Evolutionary conservation across 2,113 vertebrate species (phyloP), one percentile per base, ranked within the genome.

Genomic region (Phylloscopus trochiloides): DNA sequence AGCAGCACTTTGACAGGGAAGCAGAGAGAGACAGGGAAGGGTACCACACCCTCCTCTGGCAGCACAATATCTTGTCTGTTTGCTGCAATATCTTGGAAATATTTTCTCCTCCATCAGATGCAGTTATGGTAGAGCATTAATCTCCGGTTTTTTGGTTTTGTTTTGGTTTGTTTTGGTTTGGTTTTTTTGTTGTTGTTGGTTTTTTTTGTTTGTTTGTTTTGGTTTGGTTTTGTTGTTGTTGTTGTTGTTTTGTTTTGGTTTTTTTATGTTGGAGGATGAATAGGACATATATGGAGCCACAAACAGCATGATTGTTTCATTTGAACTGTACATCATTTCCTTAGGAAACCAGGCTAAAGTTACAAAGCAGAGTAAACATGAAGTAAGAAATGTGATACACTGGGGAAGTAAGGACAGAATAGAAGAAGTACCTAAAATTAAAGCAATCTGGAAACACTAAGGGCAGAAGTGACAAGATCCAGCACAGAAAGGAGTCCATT

Each of bases 261-360:
- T 42, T 75, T 52, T 19, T 0, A 1, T 59, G 28, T 3, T 83
- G 32, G 29, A 26, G 9, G 71, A 43, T 20, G 42, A 93, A 76
- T 7, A 76, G 11, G 59, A 72, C 32, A 40, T 68, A 61, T 26
- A 76, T 34, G 14, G 45, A 83, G 32, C 4, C 50, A 75, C 32
- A 90, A 63, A 48, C 17, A 4, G 9, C 61, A 61, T 0, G 17
- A 83, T 10, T 42, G 26, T 42, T 96, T 66, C 54, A 61, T 77
- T 61, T 45, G 54, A 77, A 28, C 6, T 0, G 17, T 54, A 58
- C 75, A 86, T 86, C 29, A 55, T 54, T 93, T 97, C 92, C 94
- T 92, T 74, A 94, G 84, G 84, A 94, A 92, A 81, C 40, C 24
- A 59, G 29, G 28, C 76, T 92, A 92, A 96, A 96, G 92, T 93